Conservation (phyloP, 1,140 invertebrate genomes). For the Aphidius gifuensis region DNA sequence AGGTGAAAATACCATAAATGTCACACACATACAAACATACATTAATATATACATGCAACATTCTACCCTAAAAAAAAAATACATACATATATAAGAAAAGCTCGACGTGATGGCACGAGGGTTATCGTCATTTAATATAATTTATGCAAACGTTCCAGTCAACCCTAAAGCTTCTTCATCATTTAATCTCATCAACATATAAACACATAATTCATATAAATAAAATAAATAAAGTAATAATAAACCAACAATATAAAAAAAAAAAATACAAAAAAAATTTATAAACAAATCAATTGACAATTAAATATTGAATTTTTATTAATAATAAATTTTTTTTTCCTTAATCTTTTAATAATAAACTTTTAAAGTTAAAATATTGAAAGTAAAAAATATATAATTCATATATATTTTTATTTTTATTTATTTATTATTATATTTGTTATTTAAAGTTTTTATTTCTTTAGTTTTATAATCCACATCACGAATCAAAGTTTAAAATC, state of each 20-base stretch:
- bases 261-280: neutral
- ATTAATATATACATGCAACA: too few relatives aligned
- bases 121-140: slow-evolving; percentile 13
- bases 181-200: neutral
- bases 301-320: too few relatives aligned
- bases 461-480: neutral
- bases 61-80: too few relatives aligned
- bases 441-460: too few relatives aligned
- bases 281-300: too few relatives aligned
- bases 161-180: neutral
- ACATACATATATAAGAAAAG: slow-evolving; percentile 9
- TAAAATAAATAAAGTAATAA: neutral
- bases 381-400: too few relatives aligned
- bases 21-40: neutral
- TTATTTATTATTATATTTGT: too few relatives aligned
- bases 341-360: too few relatives aligned
- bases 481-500: neutral
- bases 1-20: slow-evolving; percentile 10
- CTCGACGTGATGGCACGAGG: slow-evolving; percentile 6
- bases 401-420: too few relatives aligned
- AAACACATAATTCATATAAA: neutral
- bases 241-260: neutral
- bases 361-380: too few relatives aligned
- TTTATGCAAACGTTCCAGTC: slow-evolving; percentile 13
- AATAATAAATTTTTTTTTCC: too few relatives aligned